Evolutionary conservation across 2,888 invertebrate genomes (phyloP), one percentile per base, ranked within the genome.

Genomic region (Drosophila silvestris): DNA sequence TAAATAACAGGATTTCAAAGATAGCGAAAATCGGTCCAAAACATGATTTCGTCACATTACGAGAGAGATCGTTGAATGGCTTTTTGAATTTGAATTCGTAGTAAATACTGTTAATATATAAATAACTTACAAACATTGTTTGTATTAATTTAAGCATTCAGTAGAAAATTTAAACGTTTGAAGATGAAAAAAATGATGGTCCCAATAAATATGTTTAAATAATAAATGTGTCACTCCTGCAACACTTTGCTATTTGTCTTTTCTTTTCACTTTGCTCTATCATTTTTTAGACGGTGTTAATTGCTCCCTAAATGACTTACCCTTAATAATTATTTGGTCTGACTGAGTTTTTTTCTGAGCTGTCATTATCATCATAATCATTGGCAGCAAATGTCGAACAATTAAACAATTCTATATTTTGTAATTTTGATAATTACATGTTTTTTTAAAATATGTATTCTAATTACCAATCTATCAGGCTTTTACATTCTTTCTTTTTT

Each of bases 151-250:
- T 39, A 9, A 3, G 39, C 19, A 41, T 41, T n/a, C n/a, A 5
- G 39, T 0, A n/a, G 4, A 0, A n/a, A n/a, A n/a, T 41, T 41
- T 0, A 41, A n/a, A 1, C 1, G 4, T 10, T 41, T 14, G 0
- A 22, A 22, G 0, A 1, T 44, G 12, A 14, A 6, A 14, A 41
- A 22, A 22, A 22, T 6, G 0, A 22, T 6, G 44, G 4, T 22
- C 7, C 7, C 14, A 16, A 26, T 26, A 26, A 26, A 26, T 47
- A 7, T 47, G 6, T 26, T 47, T 26, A 4, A 16, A 47, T 26
- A 16, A 2, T 16, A 16, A 47, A 9, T 1, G 4, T 14, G 14
- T 16, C 44, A 7, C 7, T 47, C 4, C 22, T 44, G 22, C 44
- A 44, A 22, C 22, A 22, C 14, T 22, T 47, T 1, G 2, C 4